Base-by-base conservation (phyloP, 37 sponge, comb jelly and placozoan species). In the Cladorhizidae sp. region DNA sequence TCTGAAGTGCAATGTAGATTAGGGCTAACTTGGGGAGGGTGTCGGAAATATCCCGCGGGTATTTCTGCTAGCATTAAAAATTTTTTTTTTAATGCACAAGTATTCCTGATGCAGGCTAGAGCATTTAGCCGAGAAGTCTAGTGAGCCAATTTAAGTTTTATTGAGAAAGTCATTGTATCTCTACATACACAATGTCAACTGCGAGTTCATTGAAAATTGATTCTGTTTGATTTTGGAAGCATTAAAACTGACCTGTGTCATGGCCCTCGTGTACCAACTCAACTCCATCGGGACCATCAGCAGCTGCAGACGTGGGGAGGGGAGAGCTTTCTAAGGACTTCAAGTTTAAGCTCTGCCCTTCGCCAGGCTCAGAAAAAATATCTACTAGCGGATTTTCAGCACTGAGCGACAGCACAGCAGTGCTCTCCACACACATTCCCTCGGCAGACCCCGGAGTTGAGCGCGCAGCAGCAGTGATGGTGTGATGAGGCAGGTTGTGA, bases 321-420 rank as follows among this genome's bases (percentile, higher is more conserved):
- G 83, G 76, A 68, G 56, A 56, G 40, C 68, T 68, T 42, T 74
- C 23, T 21, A 83, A 40, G 0, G 72, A 58, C 31, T 28, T 64
- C 52, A 77, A 43, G 3, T 40, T 43, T 12, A 77, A 50, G 21
- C 49, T 63, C 22, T 56, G 57, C 39, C 57, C 18, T 25, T 81
- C 81, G 12, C 41, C 35, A 36, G 79, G 79, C 35, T 78, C 64
- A 12, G 41, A 63, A 29, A 78, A 67, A 28, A 80, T 26, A 67
- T 80, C 80, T 1, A 39, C 38, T 28, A 81, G 42, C 0, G 70
- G 81, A 28, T 57, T 81, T 21, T 81, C 81, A 40, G 56, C 68
- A 35, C 39, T 43, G 3, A 68, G 81, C 20, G 37, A 40, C 54
- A 35, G 17, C 54, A 72, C 3, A 40, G n/a, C 51, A 2, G 18